A percentile compares a stretch with the other conserved stretches of the same genome.
Evolutionary conservation across 2,888 invertebrate genomes (phyloP).

Genomic region (Pachymerium ferrugineum): DNA sequence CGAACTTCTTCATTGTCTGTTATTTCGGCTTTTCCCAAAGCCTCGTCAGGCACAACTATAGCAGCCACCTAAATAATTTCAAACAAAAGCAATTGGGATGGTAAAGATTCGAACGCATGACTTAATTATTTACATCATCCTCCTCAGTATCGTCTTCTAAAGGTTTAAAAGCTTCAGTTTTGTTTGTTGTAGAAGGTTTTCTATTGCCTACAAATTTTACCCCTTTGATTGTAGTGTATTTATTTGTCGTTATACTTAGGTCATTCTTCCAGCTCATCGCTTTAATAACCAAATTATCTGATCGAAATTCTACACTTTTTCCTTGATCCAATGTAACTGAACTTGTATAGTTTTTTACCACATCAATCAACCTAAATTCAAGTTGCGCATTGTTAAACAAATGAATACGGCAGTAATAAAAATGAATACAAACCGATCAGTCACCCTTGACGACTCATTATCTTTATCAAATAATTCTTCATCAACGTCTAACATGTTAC

Average conservation of each 20-base stretch:
- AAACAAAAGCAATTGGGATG: neutral
- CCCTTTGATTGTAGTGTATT: too few species aligned
- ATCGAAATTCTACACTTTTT: neutral
- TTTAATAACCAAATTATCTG: conserved; percentile 30
- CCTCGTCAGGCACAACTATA: conserved; percentile 22
- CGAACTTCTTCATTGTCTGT: neutral
- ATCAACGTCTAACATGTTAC: conserved; percentile 31
- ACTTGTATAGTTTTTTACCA: conserved; percentile 16
- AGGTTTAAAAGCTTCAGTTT: too few species aligned
- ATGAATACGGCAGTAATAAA: neutral
- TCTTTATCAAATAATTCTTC: neutral
- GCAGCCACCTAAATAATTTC: neutral
- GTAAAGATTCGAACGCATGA: neutral
- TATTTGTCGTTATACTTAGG: neutral
- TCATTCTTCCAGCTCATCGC: neutral
- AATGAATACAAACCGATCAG: neutral
- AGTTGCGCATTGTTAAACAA: neutral
- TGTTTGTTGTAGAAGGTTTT: neutral
- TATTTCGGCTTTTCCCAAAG: neutral
- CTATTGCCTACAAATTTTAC: neutral
- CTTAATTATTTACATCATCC: neutral
- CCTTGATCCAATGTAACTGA: conserved; percentile 1
- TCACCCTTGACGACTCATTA: neutral
- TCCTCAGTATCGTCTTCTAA: neutral
- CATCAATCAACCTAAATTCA: conserved; percentile 31